Evolutionary conservation across 2,888 invertebrate species (phyloP).

Genomic region (Apodemia mormo): DNA sequence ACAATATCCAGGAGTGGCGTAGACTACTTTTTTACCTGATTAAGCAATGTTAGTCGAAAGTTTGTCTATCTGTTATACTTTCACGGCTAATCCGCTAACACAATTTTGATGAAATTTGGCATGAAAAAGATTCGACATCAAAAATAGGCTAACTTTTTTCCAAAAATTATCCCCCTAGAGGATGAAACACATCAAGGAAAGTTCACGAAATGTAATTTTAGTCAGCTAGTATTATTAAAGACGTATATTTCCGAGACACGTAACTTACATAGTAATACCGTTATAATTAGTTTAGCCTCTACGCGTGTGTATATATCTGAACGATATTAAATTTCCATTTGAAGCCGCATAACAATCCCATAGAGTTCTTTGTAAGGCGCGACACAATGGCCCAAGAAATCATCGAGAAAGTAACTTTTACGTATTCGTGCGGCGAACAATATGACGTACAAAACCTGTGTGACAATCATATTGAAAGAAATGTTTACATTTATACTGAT

Average conservation of each 20-base stretch:
- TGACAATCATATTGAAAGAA: not conserved
- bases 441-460: conserved; percentile 9
- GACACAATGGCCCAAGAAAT: conserved; percentile 24
- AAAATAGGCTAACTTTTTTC: too few species aligned
- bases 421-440: not conserved
- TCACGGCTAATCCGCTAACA: too few species aligned
- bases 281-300: not conserved
- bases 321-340: conserved; percentile 6
- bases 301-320: not conserved
- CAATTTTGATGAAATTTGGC: too few species aligned
- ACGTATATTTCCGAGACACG: conserved; percentile 46
- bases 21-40: too few species aligned
- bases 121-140: too few species aligned
- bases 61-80: too few species aligned
- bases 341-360: conserved; percentile 18
- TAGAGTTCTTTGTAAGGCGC: not conserved
- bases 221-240: too few species aligned
- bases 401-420: conserved; percentile 22
- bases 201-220: too few species aligned
- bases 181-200: too few species aligned
- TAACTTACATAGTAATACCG: not conserved
- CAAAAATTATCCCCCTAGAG: too few species aligned
- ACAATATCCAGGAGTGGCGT: too few species aligned
- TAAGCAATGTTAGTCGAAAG: too few species aligned
- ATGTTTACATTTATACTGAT: not conserved